Base-by-base conservation (phyloP, 2,797 vertebrate species). In the Nannoperca obscura region DNA sequence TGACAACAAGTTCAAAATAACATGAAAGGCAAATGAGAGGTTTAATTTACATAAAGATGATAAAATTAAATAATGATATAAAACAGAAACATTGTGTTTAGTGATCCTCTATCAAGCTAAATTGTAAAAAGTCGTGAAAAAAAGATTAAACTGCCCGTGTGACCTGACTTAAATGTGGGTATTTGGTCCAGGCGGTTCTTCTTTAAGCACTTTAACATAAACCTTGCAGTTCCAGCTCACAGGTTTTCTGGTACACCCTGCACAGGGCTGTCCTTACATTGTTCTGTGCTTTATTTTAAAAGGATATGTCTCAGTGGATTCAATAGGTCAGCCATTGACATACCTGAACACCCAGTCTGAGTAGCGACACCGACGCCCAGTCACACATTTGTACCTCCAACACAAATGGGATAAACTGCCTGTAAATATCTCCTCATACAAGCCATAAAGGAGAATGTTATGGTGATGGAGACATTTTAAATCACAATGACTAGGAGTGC, bases 201-300 rank as follows among this genome's bases (percentile, higher is more conserved):
- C 20, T 47, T 64, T 2, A 4, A 36, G 24, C 6, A 30, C 11
- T 32, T 63, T 47, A 7, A n/a, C 19, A 6, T 36, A 34, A 50
- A 64, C 20, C 22, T 49, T 64, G 44, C 19, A n/a, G 20, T 19
- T 15, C 24, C 17, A 12, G 60, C 40, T 63, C 38, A 27, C 6
- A 17, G 59, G 8, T 44, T 61, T 61, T 15, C 59, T 27, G 22
- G 22, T 40, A 27, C n/a, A 44, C 17, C 3, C 14, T 52, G 17
- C 24, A 40, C n/a, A 27, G 34, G 19, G 24, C 24, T 36, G 46
- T 15, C 11, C 20, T 42, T 36, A 19, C 40, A 58, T n/a, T 69
- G n/a, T 57, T 53, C 24, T 73, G 36, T 24, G 64, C 53, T 65
- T 66, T 34, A 30, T 57, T 74, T n/a, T n/a, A 22, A 53, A 50